A percentile compares a stretch with the other conserved stretches of the same genome.
Conservation (phyloP, 2,113 vertebrate species). For the Pterocles burchelli region DNA sequence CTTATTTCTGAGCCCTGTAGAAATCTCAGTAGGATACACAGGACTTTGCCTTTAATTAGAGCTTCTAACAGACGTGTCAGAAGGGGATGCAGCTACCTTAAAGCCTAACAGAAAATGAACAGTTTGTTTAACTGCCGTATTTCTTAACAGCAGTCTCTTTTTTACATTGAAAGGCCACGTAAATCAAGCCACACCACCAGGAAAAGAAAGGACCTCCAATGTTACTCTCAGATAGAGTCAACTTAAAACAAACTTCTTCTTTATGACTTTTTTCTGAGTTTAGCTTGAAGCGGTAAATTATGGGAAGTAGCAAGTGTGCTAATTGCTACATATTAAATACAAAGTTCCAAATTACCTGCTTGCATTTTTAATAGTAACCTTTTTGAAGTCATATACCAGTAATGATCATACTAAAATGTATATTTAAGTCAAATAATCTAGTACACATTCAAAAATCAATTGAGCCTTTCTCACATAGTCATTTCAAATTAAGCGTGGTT, state of each 20-base stretch:
- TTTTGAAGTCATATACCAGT: not conserved
- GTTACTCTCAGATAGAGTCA: not conserved
- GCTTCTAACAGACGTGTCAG: conserved; percentile 29
- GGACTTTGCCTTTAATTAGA: conserved; percentile 50
- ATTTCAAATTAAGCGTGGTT: not conserved
- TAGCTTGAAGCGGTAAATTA: not conserved
- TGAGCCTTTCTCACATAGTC: not conserved
- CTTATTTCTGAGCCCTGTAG: not conserved
- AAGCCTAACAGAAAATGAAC: conserved; percentile 35
- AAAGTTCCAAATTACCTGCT: not conserved
- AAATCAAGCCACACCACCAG: not conserved
- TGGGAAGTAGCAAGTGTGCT: not conserved
- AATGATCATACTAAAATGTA: not conserved
- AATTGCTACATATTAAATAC: not conserved
- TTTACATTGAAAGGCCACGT: not conserved
- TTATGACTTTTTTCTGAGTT: not conserved
- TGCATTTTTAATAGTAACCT: not conserved
- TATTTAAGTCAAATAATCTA: not conserved
- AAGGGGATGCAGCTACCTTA: not conserved
- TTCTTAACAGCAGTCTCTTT: conserved; percentile 21
- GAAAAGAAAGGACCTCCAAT: not conserved
- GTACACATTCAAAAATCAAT: not conserved
- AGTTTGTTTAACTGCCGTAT: conserved; percentile 30
- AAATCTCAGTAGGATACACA: conserved; percentile 4
- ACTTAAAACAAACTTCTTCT: not conserved